Evolutionary conservation across 64 coral and sea anemone genomes (phyloP), one percentile per base, ranked within the genome.

Genomic region (Montipora capricornis): DNA sequence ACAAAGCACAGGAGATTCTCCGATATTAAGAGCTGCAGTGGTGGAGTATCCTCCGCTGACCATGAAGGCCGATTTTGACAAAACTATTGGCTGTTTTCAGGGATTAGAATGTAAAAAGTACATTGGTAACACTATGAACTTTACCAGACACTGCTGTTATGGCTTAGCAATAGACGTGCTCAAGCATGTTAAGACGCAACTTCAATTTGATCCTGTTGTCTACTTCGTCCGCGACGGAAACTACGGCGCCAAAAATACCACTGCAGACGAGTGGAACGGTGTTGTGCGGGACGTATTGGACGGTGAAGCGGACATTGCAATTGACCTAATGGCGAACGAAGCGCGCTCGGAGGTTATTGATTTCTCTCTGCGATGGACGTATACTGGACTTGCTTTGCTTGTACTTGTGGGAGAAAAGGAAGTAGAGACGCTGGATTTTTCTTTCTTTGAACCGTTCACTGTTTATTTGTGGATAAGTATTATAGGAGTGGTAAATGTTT

Each of bases 261-360:
- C 93, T 2, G 80, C 78, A 6, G 71, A 70, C 11, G 55, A 87
- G n/a, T 98, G 96, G 96, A 98, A 98, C 20, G 96, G 96, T 14
- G 37, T 98, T 8, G 96, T 98, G 19, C 86, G 87, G 4, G 96
- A 98, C 73, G 44, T 98, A 8, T 44, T 89, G 51, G 77, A 81
- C 12, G 84, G 51, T 6, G 83, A 95, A 75, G 90, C 93, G 0
- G 96, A 98, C 67, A 98, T 98, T 57, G 91, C 96, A 10, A 98
- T 98, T 75, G 96, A 98, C 80, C 64, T 98, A 29, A 98, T 98
- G 96, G 87, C 96, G 22, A 98, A 98, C 74, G 96, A 98, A 75
- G 96, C 96, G 15, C 83, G 96, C 47, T 98, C 93, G 11, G 89
- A 91, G 3, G 89, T 92, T 7, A 89, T 98, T 5, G 96, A 98